A percentile compares a stretch with the other conserved stretches of the same genome.
phyloP scores from a whole-genome alignment of 1,140 invertebrate species.

The Aricia agestis region DNA sequence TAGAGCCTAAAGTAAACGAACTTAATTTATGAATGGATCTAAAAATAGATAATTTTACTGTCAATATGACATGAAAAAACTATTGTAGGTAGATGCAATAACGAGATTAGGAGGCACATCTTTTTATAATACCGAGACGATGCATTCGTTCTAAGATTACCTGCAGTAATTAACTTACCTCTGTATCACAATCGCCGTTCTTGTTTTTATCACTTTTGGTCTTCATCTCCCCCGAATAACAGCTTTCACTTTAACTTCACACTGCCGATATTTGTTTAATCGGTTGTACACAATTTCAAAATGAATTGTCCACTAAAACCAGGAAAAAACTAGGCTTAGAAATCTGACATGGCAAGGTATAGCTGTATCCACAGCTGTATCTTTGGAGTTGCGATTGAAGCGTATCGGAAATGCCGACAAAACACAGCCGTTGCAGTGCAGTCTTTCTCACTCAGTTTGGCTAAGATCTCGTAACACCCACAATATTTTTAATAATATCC shows the following conservation, averaged over 20 bases:
- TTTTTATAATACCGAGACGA: background rate
- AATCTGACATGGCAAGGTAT: conserved; percentile 67
- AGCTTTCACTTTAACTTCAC: conserved; percentile 59
- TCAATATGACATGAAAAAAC: conserved; percentile 25
- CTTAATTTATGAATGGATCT: conserved; percentile 22
- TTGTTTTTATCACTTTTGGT: conserved; percentile 70
- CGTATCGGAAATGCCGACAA: conserved; percentile 52
- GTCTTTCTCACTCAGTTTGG: conserved; percentile 29
- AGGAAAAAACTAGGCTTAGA: conserved; percentile 59
- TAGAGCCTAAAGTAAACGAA: background rate
- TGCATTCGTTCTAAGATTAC: background rate
- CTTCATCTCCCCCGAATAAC: conserved; percentile 65
- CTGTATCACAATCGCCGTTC: conserved; percentile 58
- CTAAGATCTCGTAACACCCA: conserved; percentile 13
- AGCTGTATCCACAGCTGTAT: conserved; percentile 39
- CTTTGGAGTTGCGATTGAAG: conserved; percentile 41
- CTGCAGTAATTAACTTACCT: conserved; percentile 47
- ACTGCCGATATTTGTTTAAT: conserved; percentile 43
- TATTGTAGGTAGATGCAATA: background rate
- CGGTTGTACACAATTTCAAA: conserved; percentile 47
- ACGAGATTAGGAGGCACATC: conserved; percentile 11
- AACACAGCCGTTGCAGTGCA: conserved; percentile 23
- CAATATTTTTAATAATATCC: conserved; percentile 15
- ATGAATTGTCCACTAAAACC: conserved; percentile 58
- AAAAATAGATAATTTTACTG: conserved; percentile 34